Percentiles rank a stretch among this genome's conserved stretches.
Evolutionary conservation across 2,113 vertebrate species (phyloP).

Genomic region (Sorex araneus): DNA sequence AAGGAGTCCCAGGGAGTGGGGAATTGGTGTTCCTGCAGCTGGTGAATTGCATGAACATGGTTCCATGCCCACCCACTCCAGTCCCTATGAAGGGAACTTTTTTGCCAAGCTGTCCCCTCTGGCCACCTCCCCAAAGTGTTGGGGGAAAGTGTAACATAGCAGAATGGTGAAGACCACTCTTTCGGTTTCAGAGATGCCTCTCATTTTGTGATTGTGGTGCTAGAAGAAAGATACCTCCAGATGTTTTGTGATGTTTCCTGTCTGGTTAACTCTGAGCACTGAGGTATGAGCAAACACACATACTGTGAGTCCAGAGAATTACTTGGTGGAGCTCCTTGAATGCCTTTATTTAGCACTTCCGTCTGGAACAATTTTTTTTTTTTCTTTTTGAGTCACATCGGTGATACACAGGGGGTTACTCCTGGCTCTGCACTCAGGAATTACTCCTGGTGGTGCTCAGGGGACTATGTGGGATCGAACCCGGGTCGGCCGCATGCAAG

Average conservation of each 20-base stretch:
- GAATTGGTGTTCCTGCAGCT: background rate
- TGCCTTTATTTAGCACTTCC: background rate
- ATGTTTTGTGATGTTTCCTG: background rate
- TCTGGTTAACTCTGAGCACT: rapidly evolving
- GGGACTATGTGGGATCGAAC: too few relatives aligned
- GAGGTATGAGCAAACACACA: rapidly evolving
- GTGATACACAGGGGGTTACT: too few relatives aligned
- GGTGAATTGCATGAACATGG: too few relatives aligned
- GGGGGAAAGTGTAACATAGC: too few relatives aligned
- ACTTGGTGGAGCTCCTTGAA: background rate
- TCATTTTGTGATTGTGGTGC: background rate
- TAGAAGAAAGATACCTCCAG: background rate
- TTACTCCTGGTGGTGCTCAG: too few relatives aligned
- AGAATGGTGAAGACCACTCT: too few relatives aligned
- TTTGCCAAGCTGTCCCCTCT: too few relatives aligned
- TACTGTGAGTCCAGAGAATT: background rate
- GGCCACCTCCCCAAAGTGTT: rapidly evolving
- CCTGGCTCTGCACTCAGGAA: too few relatives aligned
- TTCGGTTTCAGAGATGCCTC: background rate
- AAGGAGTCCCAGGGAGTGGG: too few relatives aligned
- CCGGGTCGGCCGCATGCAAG: too few relatives aligned
- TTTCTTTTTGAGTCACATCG: background rate
- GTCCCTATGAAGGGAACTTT: background rate
- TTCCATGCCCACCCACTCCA: too few relatives aligned
- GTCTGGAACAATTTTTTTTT: background rate